Evolutionary conservation across 2,797 vertebrate genomes (phyloP), one percentile per base, ranked within the genome.

Genomic region (Toxotes lorentzi): DNA sequence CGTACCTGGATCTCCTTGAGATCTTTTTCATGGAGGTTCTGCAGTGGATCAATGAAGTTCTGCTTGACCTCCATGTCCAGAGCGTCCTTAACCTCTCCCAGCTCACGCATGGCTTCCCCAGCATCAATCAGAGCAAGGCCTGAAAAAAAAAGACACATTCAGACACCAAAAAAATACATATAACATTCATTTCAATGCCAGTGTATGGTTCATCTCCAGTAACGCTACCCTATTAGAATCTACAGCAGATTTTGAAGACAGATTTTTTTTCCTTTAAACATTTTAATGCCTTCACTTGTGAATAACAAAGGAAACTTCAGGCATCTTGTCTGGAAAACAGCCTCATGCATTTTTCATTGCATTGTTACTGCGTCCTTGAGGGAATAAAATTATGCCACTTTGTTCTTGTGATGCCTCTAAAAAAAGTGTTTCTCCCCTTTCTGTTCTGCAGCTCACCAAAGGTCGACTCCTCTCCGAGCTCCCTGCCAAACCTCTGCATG

Each of bases 61-160:
- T 99, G 98, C 88, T 99, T 99, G 78, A 99, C 98, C 86, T 99
- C 97, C 92, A 99, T 99, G 83, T 99, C 98, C 86, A 99, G 94
- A 64, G 97, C 97, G 30, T 99, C 98, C 86, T 99, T 99, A 40
- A 99, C 97, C 83, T 99, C 98, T 0, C 96, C 97, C 27, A 99
- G 96, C 62, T 99, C 97, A 74, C 95, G 94, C 97, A 99, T 97
- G 89, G 97, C 93, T 82, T 99, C 98, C 47, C 98, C 98, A 13
- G 94, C 96, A 53, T 99, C 98, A 7, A 96, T 95, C 80, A 99
- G 95, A 1, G 97, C 97, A 35, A 95, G 86, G 45, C 98, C 98
- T 99, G 79, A 50, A 89, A 83, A 32, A 84, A 54, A 86, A 35
- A 68, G 1, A 68, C 45, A 73, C 19, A 68, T 13, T 27, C 10